Evolutionary conservation across 2,113 vertebrate genomes (phyloP).

Genomic region (Rattus rattus): DNA sequence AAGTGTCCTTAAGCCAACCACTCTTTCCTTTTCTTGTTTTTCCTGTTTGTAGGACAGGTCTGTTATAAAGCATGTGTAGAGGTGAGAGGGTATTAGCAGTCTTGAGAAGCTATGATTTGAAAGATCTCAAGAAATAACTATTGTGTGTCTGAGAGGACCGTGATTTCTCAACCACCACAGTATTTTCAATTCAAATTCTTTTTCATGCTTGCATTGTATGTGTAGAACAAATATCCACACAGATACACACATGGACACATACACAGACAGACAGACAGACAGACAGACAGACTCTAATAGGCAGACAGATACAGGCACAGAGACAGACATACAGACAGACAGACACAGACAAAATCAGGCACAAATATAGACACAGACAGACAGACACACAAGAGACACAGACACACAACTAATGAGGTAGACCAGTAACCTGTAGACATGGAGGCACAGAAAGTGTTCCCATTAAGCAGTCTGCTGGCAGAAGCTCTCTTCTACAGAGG

Average conservation of each 20-base stretch:
- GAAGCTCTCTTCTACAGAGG: not conserved
- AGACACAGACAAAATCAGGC: not conserved
- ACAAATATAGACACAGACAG: not conserved
- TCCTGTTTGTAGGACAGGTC: constrained; percentile 28
- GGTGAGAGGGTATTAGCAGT: not conserved
- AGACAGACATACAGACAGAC: not conserved
- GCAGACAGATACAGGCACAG: too few species aligned
- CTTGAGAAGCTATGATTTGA: not conserved
- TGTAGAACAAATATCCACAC: not conserved
- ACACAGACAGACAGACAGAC: not conserved
- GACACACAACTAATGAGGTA: not conserved
- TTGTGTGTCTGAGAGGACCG: not conserved
- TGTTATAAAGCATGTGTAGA: not conserved
- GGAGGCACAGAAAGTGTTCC: not conserved
- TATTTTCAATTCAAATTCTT: not conserved
- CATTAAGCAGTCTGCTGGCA: not conserved
- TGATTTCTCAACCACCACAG: not conserved
- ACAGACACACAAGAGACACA: not conserved
- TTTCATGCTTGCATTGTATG: not conserved
- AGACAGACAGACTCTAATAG: not conserved
- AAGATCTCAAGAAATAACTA: not conserved
- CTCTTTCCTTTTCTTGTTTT: not conserved
- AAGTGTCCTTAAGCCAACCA: not conserved
- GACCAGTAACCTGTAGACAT: not conserved
- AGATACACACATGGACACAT: not conserved